Evolutionary conservation across 2,888 invertebrate genomes (phyloP), one percentile per base, ranked within the genome.

Genomic region (Odontocerum albicorne): DNA sequence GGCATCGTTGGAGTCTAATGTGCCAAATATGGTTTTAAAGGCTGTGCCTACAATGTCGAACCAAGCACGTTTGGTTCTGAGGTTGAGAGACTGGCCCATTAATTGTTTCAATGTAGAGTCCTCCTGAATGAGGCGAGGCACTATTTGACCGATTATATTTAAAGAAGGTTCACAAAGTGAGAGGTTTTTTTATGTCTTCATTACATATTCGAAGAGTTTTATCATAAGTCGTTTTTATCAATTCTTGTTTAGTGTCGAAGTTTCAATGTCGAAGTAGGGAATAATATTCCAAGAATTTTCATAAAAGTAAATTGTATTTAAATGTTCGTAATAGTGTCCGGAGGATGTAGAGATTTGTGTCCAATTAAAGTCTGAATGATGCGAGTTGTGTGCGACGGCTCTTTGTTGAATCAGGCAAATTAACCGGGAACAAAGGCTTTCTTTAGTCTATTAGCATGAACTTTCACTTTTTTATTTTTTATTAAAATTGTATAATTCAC

Each of bases 401-500:
- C n/a, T n/a, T n/a, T n/a, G n/a, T n/a, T n/a, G n/a, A n/a, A n/a
- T n/a, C n/a, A n/a, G n/a, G n/a, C n/a, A 7, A 4, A 40, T 13
- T 16, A 15, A 13, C 21, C 40, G 19, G 40, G 6, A 38, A 38
- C 6, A 40, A 21, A 40, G 2, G 39, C 27, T 36, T 13, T 16
- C 16, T 57, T 62, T 31, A 61, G 16, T 46, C 55, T 13, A 32
- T 62, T 57, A 4, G 40, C 27, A 44, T 58, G 61, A 17, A 61
- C 55, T 33, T 50, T 49, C 4, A 54, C 39, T 32, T 31, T 45
- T 47, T 46, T 51, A n/a, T 52, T 60, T 43, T 62, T 56, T 39
- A 61, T 46, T 54, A 54, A 38, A 27, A 62, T 56, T 3, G 59
- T 59, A n/a, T 55, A 57, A 33, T 64, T 55, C 7, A 52, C 33